Conservation (phyloP, 2,888 invertebrate species). For the Dasypogon diadema region DNA sequence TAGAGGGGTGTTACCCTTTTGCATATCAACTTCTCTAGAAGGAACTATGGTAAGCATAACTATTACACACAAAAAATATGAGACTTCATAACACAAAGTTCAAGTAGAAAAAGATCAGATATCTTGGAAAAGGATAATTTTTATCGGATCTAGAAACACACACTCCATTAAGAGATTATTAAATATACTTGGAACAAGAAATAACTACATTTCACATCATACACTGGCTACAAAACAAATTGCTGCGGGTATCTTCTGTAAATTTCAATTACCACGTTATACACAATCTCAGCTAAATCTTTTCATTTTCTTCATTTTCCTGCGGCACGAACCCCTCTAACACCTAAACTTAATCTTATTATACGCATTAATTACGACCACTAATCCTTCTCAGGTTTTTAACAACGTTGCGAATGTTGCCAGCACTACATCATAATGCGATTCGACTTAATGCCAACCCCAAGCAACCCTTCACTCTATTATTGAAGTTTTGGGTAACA, state of each 20-base stretch:
- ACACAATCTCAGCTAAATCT: background rate
- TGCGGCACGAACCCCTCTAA: background rate
- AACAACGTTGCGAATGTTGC: constrained; percentile 32
- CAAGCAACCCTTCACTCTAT: constrained; percentile 31
- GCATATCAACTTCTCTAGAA: no score
- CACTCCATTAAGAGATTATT: no score
- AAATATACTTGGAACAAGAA: no score
- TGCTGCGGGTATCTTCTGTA: background rate
- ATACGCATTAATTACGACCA: constrained; percentile 35
- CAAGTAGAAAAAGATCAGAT: no score
- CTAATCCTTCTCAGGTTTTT: constrained; percentile 46
- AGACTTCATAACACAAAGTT: no score
- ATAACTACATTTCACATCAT: no score
- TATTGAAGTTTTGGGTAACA: constrained; percentile 36
- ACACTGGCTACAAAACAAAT: background rate
- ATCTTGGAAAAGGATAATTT: no score
- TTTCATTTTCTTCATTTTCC: background rate
- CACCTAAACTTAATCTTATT: constrained; percentile 29
- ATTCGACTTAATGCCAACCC: constrained; percentile 32
- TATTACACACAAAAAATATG: no score
- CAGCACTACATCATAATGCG: constrained; percentile 35
- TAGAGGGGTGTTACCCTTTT: no score
- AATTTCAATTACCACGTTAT: background rate
- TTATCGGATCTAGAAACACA: no score
- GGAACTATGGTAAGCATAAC: no score